Percentiles rank a stretch among this genome's conserved stretches.
These are phyloP conservation scores for Babyrousa celebensis DNA, from an alignment of 2,797 vertebrate genomes.

Conservation along the genomic window DNA sequence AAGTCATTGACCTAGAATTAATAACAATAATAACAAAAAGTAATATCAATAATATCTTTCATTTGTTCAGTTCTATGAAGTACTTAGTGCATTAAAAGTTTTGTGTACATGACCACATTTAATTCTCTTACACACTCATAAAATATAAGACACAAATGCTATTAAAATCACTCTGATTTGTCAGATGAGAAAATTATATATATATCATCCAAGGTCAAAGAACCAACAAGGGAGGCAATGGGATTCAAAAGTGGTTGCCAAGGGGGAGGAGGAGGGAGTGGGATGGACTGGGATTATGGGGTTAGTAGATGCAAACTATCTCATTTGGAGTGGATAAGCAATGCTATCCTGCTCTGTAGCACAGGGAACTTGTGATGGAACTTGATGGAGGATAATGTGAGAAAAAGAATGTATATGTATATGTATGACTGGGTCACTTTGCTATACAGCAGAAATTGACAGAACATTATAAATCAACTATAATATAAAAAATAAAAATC, in stretches of 20 bases:
- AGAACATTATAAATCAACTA: too few relatives aligned
- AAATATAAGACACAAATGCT: neutral
- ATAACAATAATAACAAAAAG: neutral
- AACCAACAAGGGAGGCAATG: neutral
- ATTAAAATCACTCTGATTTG: neutral
- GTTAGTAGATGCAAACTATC: too few relatives aligned
- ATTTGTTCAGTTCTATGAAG: conserved; percentile 16
- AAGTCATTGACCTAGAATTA: neutral
- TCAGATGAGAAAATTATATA: neutral
- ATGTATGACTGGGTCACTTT: too few relatives aligned
- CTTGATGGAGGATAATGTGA: too few relatives aligned
- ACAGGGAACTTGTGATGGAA: too few relatives aligned
- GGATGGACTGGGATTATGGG: too few relatives aligned
- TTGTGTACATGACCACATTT: neutral
- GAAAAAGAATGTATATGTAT: too few relatives aligned
- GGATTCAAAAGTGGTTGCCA: neutral
- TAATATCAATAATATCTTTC: neutral
- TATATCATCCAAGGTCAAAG: neutral
- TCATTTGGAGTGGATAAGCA: too few relatives aligned
- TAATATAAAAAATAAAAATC: too few relatives aligned
- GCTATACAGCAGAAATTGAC: too few relatives aligned
- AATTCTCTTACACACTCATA: neutral
- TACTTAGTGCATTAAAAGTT: neutral
- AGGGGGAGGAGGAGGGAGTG: too few relatives aligned
- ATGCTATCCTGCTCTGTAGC: too few relatives aligned